A percentile compares a stretch with the other conserved stretches of the same genome.
These are phyloP conservation scores for Myoxocephalus aenaeus DNA, from an alignment of 2,797 vertebrate species.

Conservation along the genomic window DNA sequence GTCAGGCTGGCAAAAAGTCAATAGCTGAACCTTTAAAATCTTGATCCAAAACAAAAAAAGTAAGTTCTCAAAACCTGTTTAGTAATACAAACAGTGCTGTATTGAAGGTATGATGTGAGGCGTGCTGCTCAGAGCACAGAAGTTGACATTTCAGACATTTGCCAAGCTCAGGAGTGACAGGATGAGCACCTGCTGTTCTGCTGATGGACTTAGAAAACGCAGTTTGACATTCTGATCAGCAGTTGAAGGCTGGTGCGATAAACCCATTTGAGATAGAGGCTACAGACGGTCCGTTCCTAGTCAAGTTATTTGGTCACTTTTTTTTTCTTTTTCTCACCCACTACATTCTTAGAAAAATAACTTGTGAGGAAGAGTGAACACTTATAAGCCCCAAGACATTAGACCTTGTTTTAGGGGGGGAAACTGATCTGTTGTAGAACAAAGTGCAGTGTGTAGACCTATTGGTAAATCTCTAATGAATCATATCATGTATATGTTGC, in stretches of 20 bases:
- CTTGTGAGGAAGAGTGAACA: conserved; percentile 75
- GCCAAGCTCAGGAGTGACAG: conserved; percentile 69
- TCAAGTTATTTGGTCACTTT: conserved; percentile 85
- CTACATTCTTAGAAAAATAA: conserved; percentile 82
- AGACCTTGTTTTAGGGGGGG: conserved; percentile 71
- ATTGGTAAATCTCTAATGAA: conserved; percentile 69
- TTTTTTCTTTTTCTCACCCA: conserved; percentile 61
- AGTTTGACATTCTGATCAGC: conserved; percentile 82
- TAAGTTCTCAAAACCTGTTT: conserved; percentile 80
- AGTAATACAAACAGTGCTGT: conserved; percentile 80
- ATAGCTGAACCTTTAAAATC: conserved; percentile 82
- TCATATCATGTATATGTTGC: conserved; percentile 64
- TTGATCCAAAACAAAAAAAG: conserved; percentile 64
- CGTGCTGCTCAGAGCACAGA: conserved; percentile 68
- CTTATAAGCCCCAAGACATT: conserved; percentile 68
- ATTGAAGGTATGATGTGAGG: conserved; percentile 76
- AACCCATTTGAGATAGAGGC: conserved; percentile 76
- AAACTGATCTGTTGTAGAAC: conserved; percentile 66
- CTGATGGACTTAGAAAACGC: conserved; percentile 80
- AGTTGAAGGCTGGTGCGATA: conserved; percentile 84
- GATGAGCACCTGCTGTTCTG: conserved; percentile 76
- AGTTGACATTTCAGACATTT: conserved; percentile 63
- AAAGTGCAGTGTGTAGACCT: conserved; percentile 79
- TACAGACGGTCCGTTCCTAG: conserved; percentile 71
- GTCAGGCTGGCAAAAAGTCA: conserved; percentile 87